Base-by-base conservation (phyloP, 2,797 vertebrate genomes). In the Xenentodon cancila region DNA sequence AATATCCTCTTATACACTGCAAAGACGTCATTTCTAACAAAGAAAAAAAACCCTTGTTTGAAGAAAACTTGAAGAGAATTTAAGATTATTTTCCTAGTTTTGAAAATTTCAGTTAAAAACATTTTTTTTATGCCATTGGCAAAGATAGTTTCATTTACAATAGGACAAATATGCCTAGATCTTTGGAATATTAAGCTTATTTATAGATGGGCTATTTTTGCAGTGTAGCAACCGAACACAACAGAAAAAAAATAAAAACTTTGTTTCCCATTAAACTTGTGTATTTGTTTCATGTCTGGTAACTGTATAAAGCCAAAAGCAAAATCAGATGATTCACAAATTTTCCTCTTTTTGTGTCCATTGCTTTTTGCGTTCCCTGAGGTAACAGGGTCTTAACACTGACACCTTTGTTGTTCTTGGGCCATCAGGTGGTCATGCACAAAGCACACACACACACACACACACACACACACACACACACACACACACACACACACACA, bases 351-450 rank as follows among this genome's bases (percentile, higher is more conserved):
- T 42, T 64, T 9, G 7, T 30, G 18, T 21, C n/a, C 40, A 0
- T n/a, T 55, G 25, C 43, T 18, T 34, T 16, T 48, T 18, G 43
- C 16, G 58, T 48, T 47, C 64, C 48, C 45, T 5, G 0, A 18
- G 49, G 59, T 69, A 69, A 63, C 3, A 7, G 59, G 70, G 81
- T 76, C 84, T 85, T 72, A 88, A 88, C 80, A 80, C 56, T 51
- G 71, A 87, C 82, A 84, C 77, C 62, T 54, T 48, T 79, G 82
- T 80, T 86, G 70, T 80, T 78, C 79, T 66, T 27, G 73, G 80
- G 84, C 73, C 69, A 71, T 72, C 73, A 67, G 84, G 80, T 86
- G 79, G 66, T 75, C 75, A 62, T 75, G 66, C 37, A 6, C 61
- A 68, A 72, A 63, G 59, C 59, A 59, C 62, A 55, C 49, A 68